phyloP scores from a whole-genome alignment of 2,113 vertebrate genomes.

The Myotis lucifugus region DNA sequence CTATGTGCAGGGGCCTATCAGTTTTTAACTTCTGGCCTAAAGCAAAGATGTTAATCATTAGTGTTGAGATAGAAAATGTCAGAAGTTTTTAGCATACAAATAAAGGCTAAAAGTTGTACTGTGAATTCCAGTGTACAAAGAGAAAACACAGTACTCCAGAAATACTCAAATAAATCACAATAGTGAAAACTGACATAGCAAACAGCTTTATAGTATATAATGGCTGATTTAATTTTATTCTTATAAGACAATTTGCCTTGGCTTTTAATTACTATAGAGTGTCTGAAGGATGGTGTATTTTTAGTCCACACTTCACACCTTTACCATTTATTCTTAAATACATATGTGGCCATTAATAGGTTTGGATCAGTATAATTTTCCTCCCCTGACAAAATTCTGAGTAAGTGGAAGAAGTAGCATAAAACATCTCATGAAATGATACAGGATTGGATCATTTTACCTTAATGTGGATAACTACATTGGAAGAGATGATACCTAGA shows the following conservation, averaged over 20 bases:
- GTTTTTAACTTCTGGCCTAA: constrained; percentile 82
- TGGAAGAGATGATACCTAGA: background rate
- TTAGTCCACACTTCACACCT: background rate
- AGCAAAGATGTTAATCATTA: constrained; percentile 83
- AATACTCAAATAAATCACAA: background rate
- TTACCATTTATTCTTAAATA: background rate
- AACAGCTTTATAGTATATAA: background rate
- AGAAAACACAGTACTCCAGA: background rate
- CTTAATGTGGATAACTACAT: background rate
- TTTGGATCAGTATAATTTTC: background rate
- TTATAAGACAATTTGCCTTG: background rate
- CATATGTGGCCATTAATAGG: background rate
- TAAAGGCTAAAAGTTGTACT: constrained; percentile 71
- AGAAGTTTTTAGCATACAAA: constrained; percentile 78
- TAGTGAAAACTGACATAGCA: background rate
- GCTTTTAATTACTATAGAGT: background rate
- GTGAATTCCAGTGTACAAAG: constrained; percentile 58
- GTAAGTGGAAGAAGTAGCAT: background rate
- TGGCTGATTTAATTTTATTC: background rate
- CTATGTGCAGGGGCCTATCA: constrained; percentile 69
- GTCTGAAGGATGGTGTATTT: background rate
- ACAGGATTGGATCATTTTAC: background rate
- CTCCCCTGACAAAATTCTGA: background rate
- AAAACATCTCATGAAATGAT: background rate
- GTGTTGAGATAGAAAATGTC: constrained; percentile 83